These are phyloP conservation scores for Nyctibius grandis DNA, from an alignment of 2,797 vertebrate genomes.

Conservation along the genomic window DNA sequence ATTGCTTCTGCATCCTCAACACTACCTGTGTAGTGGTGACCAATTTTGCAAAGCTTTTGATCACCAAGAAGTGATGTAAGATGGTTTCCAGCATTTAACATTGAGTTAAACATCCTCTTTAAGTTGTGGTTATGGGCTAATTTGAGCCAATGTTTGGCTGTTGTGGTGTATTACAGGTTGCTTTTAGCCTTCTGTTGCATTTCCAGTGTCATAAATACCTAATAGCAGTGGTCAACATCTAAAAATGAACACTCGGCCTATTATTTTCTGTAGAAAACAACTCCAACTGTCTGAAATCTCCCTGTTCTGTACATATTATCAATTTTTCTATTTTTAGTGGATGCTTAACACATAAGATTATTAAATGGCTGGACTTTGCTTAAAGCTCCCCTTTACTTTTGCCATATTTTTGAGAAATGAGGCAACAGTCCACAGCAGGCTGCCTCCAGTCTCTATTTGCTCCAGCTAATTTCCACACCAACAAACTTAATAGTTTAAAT, in stretches of 20 bases:
- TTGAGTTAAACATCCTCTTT: background rate
- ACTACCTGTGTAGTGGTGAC: background rate
- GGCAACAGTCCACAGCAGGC: background rate
- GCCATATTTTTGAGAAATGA: background rate
- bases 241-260: conserved; percentile 6
- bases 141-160: background rate
- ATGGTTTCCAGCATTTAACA: background rate
- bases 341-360: background rate
- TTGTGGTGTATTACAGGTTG: background rate
- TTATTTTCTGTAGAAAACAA: background rate
- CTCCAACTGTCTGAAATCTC: background rate
- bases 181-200: background rate
- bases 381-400: background rate
- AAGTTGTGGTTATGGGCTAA: background rate
- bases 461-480: background rate
- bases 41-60: background rate
- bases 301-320: background rate
- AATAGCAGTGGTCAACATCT: background rate
- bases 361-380: background rate
- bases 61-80: accelerated
- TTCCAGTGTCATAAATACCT: conserved; percentile 6
- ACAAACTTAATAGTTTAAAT: background rate
- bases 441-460: background rate
- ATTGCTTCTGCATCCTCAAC: background rate
- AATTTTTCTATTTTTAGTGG: background rate